phyloP scores from a whole-genome alignment of 2,888 invertebrate species.

The Cheilosia variabilis region DNA sequence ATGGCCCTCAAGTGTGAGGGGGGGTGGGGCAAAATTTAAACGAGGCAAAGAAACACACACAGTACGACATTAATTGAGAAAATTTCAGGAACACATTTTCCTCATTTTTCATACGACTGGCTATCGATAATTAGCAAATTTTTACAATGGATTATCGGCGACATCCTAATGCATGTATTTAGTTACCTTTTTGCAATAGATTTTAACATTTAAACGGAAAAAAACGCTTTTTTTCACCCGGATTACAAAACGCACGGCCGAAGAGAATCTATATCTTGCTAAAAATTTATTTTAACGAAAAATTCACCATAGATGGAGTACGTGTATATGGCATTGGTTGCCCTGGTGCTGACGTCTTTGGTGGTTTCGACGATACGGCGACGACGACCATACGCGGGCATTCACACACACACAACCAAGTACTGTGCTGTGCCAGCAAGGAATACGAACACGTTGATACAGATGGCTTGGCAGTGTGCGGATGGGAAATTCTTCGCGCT shows the following conservation, averaged over 20 bases:
- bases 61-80: conserved; percentile 34
- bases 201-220: conserved; percentile 79
- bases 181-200: conserved; percentile 79
- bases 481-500: conserved; percentile 45
- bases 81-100: conserved; percentile 46
- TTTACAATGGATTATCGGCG: conserved; percentile 75
- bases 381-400: conserved; percentile 46
- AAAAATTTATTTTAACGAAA: conserved; percentile 78
- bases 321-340: conserved; percentile 74
- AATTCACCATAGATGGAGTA: conserved; percentile 76
- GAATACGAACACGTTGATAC: neutral
- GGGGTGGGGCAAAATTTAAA: conserved; percentile 25
- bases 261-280: conserved; percentile 79
- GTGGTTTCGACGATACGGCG: conserved; percentile 58
- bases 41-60: conserved; percentile 42
- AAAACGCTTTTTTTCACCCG: conserved; percentile 79
- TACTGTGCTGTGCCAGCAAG: conserved; percentile 1
- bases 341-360: conserved; percentile 75
- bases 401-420: conserved; percentile 27
- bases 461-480: conserved; percentile 12
- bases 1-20: conserved; percentile 34
- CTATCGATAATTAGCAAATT: conserved; percentile 56
- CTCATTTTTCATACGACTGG: conserved; percentile 43
- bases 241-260: conserved; percentile 80
- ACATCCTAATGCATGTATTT: conserved; percentile 74